Percentiles rank a stretch among this genome's conserved stretches.
Conservation (phyloP, 2,888 invertebrate genomes). For the Coenonympha glycerion region DNA sequence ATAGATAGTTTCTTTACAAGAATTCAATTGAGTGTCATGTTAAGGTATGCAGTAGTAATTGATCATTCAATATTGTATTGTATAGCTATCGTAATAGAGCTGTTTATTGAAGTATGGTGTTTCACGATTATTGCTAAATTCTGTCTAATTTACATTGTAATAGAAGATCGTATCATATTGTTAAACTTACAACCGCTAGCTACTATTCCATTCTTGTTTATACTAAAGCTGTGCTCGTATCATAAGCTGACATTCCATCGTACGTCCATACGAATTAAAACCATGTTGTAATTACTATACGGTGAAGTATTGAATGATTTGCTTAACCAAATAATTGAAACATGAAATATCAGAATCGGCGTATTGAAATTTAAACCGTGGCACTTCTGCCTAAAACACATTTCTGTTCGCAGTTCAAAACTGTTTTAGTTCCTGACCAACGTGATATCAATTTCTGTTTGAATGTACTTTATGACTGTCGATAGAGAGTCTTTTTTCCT, state of each 20-base stretch:
- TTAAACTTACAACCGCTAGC: conserved; percentile 15
- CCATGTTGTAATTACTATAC: conserved; percentile 45
- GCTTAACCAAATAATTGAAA: conserved; percentile 57
- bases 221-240: conserved; percentile 23
- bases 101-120: conserved; percentile 1
- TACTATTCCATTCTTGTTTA: conserved; percentile 24
- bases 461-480: conserved; percentile 46
- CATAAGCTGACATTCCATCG: conserved; percentile 57
- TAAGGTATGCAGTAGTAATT: neutral
- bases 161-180: conserved; percentile 9
- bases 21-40: neutral
- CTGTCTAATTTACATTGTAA: conserved; percentile 15
- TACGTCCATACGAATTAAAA: conserved; percentile 40
- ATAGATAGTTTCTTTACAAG: neutral
- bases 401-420: conserved; percentile 40
- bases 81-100: conserved; percentile 1
- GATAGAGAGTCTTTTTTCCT: conserved; percentile 47
- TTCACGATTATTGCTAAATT: conserved; percentile 13
- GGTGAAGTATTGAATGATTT: conserved; percentile 48
- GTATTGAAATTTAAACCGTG: conserved; percentile 49
- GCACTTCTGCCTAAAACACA: conserved; percentile 36
- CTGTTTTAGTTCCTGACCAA: conserved; percentile 45
- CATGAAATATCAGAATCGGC: conserved; percentile 46
- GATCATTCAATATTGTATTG: conserved; percentile 1
- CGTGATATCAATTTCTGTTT: conserved; percentile 54